A percentile compares a stretch with the other conserved stretches of the same genome.
Conservation (phyloP, 2,113 vertebrate species). For the Notiomystis cincta region DNA sequence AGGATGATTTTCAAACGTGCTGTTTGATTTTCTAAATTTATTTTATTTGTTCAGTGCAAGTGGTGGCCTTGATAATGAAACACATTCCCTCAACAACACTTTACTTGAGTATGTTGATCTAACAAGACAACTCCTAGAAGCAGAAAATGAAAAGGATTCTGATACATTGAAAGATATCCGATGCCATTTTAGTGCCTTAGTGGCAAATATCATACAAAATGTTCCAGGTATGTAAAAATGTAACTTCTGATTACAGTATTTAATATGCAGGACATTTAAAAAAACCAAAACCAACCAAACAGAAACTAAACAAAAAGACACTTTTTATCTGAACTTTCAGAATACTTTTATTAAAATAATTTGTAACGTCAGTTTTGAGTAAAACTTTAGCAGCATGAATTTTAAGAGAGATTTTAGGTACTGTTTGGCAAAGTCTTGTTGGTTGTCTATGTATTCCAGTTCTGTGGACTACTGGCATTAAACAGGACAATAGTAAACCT, state of each 20-base stretch:
- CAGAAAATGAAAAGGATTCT: constrained; percentile 98
- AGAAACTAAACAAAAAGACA: background rate
- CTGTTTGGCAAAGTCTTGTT: background rate
- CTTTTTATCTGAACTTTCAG: background rate
- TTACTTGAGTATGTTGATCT: constrained; percentile 96
- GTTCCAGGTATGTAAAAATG: constrained; percentile 85
- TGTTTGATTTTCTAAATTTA: background rate
- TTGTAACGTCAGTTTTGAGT: background rate
- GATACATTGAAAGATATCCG: constrained; percentile 95
- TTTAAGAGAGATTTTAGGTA: background rate
- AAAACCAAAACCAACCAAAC: background rate
- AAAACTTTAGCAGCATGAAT: background rate
- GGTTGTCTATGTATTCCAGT: background rate
- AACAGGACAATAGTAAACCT: background rate
- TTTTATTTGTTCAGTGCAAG: constrained; percentile 79
- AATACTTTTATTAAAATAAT: background rate
- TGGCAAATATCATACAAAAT: constrained; percentile 99
- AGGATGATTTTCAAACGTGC: background rate
- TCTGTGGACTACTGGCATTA: background rate
- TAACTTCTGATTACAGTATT: background rate
- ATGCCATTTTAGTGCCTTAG: constrained; percentile 98
- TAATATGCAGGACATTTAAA: background rate
- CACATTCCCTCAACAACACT: constrained; percentile 94
- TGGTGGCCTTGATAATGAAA: constrained; percentile 94
- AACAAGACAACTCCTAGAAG: constrained; percentile 94